A percentile compares a stretch with the other conserved stretches of the same genome.
Evolutionary conservation across 2,797 vertebrate species (phyloP).

Genomic region (Fistularia commersonii): DNA sequence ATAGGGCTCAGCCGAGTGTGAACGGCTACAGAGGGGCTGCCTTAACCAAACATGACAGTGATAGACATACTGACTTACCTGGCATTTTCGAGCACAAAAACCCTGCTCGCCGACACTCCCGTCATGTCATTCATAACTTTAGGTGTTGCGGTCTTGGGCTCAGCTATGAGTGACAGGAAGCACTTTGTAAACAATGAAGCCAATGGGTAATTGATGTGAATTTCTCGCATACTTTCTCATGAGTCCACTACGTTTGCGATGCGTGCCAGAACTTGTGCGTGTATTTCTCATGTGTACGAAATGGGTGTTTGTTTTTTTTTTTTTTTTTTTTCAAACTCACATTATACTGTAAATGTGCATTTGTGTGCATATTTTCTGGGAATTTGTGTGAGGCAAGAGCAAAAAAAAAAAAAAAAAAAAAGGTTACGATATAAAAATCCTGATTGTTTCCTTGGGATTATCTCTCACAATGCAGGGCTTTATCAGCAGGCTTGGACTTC

Average conservation of each 20-base stretch:
- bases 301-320: slow-evolving; percentile 17
- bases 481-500: slow-evolving; percentile 50
- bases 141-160: slow-evolving; percentile 7
- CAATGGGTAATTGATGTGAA: slow-evolving; percentile 35
- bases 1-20: slow-evolving; percentile 49
- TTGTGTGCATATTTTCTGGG: slow-evolving; percentile 5
- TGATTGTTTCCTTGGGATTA: slow-evolving; percentile 65
- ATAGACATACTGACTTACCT: slow-evolving; percentile 44
- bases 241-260: slow-evolving; percentile 23
- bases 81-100: slow-evolving; percentile 25
- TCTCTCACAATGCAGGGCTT: slow-evolving; percentile 61
- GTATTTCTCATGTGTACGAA: slow-evolving; percentile 30
- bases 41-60: slow-evolving; percentile 50
- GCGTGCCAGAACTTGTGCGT: slow-evolving; percentile 48
- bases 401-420: slow-evolving; percentile 50
- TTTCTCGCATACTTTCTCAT: slow-evolving; percentile 56
- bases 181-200: slow-evolving; percentile 19
- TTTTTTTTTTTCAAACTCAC: no score
- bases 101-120: slow-evolving; percentile 3
- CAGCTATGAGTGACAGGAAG: slow-evolving; percentile 13
- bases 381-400: slow-evolving; percentile 13
- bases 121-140: slow-evolving; percentile 16
- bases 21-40: slow-evolving; percentile 42
- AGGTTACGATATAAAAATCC: slow-evolving; percentile 45
- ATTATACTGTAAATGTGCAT: slow-evolving; percentile 8